Evolutionary conservation across 1,140 invertebrate genomes (phyloP).

Genomic region (Orchesella cincta): DNA sequence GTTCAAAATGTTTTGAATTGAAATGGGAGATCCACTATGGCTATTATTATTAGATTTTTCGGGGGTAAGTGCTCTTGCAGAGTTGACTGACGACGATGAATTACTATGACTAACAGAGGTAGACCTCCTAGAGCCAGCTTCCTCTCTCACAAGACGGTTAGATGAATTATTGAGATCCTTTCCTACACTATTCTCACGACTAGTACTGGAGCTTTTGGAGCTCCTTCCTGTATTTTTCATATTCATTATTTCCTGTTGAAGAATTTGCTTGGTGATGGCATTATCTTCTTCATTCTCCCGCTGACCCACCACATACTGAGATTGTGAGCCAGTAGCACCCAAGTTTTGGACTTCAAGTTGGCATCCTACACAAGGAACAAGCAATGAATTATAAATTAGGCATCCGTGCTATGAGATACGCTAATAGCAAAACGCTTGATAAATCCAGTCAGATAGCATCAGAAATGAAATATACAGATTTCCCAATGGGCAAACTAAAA

Average conservation of each 20-base stretch:
- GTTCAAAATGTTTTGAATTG: slow-evolving; percentile 49
- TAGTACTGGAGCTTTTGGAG: slow-evolving; percentile 49
- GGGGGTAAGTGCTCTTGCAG: slow-evolving; percentile 33
- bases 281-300: slow-evolving; percentile 75
- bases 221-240: slow-evolving; percentile 60
- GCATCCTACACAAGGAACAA: slow-evolving; percentile 62
- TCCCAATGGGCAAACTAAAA: no score
- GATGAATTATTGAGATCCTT: slow-evolving; percentile 29
- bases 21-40: slow-evolving; percentile 40
- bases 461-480: no score
- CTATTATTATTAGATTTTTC: slow-evolving; percentile 36
- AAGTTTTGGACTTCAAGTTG: slow-evolving; percentile 76
- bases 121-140: not conserved
- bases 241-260: slow-evolving; percentile 70
- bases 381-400: no score
- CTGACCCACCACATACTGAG: slow-evolving; percentile 80
- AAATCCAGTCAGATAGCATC: no score
- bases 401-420: no score
- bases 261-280: slow-evolving; percentile 72
- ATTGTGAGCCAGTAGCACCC: slow-evolving; percentile 75
- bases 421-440: no score
- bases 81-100: slow-evolving; percentile 42
- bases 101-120: slow-evolving; percentile 45
- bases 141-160: not conserved
- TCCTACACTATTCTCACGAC: slow-evolving; percentile 46